These are phyloP conservation scores for Amitus sp. DNA, from an alignment of 2,888 invertebrate genomes.

Conservation along the genomic window DNA sequence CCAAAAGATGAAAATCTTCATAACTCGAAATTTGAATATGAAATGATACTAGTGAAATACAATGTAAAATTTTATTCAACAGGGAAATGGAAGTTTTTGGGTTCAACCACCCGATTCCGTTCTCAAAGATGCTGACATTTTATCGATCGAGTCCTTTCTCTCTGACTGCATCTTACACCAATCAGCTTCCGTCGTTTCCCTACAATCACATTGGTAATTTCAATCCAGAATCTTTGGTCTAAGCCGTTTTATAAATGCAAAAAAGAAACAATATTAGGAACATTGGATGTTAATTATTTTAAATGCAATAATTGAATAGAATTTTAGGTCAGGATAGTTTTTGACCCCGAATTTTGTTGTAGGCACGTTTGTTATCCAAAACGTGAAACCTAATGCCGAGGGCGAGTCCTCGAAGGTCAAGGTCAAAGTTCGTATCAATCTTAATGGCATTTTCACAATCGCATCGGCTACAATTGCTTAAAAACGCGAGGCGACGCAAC, in stretches of 20 bases:
- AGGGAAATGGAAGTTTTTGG: slow-evolving; percentile 94
- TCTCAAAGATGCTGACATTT: slow-evolving; percentile 94
- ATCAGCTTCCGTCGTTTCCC: slow-evolving; percentile 76
- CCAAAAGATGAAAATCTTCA: too few relatives aligned
- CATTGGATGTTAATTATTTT: neutral
- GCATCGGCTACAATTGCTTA: slow-evolving; percentile 87
- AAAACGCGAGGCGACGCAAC: slow-evolving; percentile 67
- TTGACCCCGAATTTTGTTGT: too few relatives aligned
- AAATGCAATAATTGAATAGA: slow-evolving; percentile 15
- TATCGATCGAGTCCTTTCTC: slow-evolving; percentile 89
- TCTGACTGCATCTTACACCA: slow-evolving; percentile 85
- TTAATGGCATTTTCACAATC: slow-evolving; percentile 91
- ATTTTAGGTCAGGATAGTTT: too few relatives aligned
- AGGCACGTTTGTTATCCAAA: slow-evolving; percentile 82
- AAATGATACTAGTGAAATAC: too few relatives aligned
- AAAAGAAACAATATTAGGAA: neutral
- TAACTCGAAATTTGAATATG: too few relatives aligned
- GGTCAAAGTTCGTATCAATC: slow-evolving; percentile 93
- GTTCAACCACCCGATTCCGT: slow-evolving; percentile 89
- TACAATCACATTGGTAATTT: slow-evolving; percentile 81
- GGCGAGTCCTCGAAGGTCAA: slow-evolving; percentile 96
- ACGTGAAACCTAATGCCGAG: slow-evolving; percentile 85
- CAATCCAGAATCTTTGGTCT: too few relatives aligned
- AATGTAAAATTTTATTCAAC: slow-evolving; percentile 50
- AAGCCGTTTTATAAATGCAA: too few relatives aligned